These are phyloP conservation scores for Eupithecia subfuscata DNA, from an alignment of 2,888 invertebrate species.

Conservation along the genomic window DNA sequence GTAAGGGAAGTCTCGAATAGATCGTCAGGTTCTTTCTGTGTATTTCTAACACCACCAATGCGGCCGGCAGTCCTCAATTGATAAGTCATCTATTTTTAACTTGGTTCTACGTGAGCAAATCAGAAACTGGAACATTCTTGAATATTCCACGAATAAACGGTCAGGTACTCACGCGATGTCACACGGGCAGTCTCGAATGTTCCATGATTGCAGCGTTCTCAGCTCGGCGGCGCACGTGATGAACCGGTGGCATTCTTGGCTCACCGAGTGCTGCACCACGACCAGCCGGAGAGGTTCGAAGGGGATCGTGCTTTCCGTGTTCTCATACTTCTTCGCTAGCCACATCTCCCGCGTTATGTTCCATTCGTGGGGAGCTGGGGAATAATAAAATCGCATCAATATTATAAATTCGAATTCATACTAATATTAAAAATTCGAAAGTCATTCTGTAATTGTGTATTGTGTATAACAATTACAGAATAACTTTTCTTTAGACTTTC, in stretches of 20 bases:
- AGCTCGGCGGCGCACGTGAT: slow-evolving; percentile 65
- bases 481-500: no score
- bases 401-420: background rate
- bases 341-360: slow-evolving; percentile 70
- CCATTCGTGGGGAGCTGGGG: slow-evolving; percentile 70
- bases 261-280: slow-evolving; percentile 69
- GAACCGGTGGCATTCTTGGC: slow-evolving; percentile 61
- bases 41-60: no score
- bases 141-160: background rate
- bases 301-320: slow-evolving; percentile 32
- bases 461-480: no score
- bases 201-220: slow-evolving; percentile 62
- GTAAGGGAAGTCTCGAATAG: no score
- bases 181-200: slow-evolving; percentile 36
- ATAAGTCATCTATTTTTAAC: no score
- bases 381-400: background rate
- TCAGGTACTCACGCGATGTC: slow-evolving; percentile 49
- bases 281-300: slow-evolving; percentile 67
- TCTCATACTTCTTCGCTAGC: slow-evolving; percentile 55
- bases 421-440: no score
- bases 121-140: background rate
- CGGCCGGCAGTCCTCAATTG: no score
- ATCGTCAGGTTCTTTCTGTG: no score
- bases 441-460: no score
- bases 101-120: no score